phyloP scores from a whole-genome alignment of 2,113 vertebrate genomes.

The Melanerpes formicivorus region DNA sequence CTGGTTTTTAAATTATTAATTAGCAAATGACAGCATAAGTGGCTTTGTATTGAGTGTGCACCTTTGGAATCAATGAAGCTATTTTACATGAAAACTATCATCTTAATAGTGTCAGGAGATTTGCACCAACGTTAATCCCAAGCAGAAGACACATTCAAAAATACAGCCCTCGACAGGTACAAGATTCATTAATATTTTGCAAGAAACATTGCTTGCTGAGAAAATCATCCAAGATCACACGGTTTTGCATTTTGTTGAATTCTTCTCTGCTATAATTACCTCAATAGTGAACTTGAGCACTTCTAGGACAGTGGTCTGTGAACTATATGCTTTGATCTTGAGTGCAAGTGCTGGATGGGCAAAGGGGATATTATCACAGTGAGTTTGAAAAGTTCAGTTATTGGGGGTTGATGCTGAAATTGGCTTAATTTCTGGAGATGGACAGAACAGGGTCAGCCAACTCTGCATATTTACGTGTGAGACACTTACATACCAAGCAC shows the following conservation, averaged over 20 bases:
- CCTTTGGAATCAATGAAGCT: slow-evolving; percentile 65
- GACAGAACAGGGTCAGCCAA: not conserved
- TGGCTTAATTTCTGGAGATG: not conserved
- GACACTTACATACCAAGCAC: not conserved
- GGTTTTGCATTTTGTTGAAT: not conserved
- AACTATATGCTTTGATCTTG: not conserved
- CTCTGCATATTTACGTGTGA: not conserved
- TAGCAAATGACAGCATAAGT: slow-evolving; percentile 79
- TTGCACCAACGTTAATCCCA: not conserved
- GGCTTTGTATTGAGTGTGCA: slow-evolving; percentile 77
- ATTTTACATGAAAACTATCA: slow-evolving; percentile 52
- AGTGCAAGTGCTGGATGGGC: not conserved
- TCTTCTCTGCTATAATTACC: not conserved
- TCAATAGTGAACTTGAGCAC: not conserved
- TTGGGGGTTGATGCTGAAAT: not conserved
- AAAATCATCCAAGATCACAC: not conserved
- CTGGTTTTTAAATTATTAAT: slow-evolving; percentile 78
- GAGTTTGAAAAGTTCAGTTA: not conserved
- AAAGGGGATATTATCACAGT: not conserved
- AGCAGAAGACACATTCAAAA: not conserved
- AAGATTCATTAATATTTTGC: not conserved
- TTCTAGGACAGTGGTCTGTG: not conserved
- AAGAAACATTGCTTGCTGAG: not conserved
- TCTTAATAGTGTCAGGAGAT: not conserved
- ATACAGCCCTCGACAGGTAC: not conserved